Conservation (phyloP, 2,113 vertebrate genomes). For the Axis porcinus region DNA sequence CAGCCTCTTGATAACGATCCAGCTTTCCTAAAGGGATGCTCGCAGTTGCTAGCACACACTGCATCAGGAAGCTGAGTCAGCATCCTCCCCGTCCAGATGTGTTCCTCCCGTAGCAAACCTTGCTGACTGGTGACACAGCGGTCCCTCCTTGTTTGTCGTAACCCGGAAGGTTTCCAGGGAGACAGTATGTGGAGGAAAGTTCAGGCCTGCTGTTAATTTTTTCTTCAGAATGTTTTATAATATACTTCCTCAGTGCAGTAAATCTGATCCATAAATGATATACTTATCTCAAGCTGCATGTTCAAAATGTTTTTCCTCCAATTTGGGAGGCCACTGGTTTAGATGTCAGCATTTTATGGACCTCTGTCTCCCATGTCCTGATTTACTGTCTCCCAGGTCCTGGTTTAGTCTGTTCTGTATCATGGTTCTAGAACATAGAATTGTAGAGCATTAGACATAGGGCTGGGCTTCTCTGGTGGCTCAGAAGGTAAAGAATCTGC, state of each 20-base stretch:
- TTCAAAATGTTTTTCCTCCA: background rate
- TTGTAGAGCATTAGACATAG: background rate
- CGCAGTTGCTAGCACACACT: background rate
- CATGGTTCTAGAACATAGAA: background rate
- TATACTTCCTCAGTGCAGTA: background rate
- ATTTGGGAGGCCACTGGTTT: background rate
- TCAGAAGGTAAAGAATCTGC: background rate
- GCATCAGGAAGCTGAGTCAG: background rate
- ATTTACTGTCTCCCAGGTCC: background rate
- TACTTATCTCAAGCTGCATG: background rate
- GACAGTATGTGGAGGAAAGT: background rate
- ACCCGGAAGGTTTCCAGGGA: background rate
- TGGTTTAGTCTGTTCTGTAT: background rate
- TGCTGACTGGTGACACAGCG: background rate
- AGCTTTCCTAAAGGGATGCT: background rate
- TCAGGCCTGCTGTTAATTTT: background rate
- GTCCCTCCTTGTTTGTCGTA: background rate
- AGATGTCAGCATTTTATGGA: background rate
- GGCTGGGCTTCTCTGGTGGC: background rate
- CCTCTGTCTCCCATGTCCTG: background rate
- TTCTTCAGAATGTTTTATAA: constrained; percentile 25
- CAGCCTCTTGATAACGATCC: background rate
- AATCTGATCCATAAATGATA: background rate
- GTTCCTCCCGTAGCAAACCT: background rate
- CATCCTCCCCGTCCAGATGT: background rate